A percentile compares a stretch with the other conserved stretches of the same genome.
These are phyloP conservation scores for Ophthalmolycus amberensis DNA, from an alignment of 2,113 vertebrate species.

Conservation along the genomic window DNA sequence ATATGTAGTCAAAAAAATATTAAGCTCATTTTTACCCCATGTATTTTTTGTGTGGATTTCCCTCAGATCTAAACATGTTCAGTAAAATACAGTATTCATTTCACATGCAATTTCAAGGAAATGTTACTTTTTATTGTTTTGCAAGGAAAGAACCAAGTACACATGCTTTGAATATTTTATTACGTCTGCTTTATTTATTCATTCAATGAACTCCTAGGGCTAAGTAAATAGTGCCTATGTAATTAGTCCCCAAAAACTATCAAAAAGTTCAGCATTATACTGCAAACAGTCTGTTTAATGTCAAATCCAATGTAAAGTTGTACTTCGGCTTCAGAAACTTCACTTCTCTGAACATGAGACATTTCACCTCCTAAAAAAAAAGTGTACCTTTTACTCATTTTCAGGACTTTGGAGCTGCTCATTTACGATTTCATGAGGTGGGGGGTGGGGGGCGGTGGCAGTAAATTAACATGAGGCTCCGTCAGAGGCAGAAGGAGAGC, in stretches of 20 bases:
- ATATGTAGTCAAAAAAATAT: neutral
- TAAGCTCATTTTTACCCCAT: neutral
- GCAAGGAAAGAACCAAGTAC: neutral
- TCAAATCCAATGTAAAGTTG: neutral
- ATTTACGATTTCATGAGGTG: constrained; percentile 41
- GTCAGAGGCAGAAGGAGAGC: constrained; percentile 49
- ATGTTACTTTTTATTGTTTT: neutral
- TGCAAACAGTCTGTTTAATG: neutral
- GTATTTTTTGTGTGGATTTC: neutral
- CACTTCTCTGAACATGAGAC: neutral
- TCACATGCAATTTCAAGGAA: neutral
- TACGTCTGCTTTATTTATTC: neutral
- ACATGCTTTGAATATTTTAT: neutral
- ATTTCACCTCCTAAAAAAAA: constrained; percentile 15
- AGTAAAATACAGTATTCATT: neutral
- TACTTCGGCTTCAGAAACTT: neutral
- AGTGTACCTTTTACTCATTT: constrained; percentile 25
- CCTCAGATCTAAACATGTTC: neutral
- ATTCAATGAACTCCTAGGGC: neutral
- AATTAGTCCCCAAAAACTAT: neutral
- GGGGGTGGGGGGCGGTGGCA: constrained; percentile 30
- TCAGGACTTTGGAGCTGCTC: constrained; percentile 31
- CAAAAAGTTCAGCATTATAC: neutral
- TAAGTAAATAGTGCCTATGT: neutral
- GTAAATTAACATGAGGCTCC: constrained; percentile 71